A percentile compares a stretch with the other conserved stretches of the same genome.
Conservation (phyloP, 2,797 vertebrate species). For the Aphelocoma californica region DNA sequence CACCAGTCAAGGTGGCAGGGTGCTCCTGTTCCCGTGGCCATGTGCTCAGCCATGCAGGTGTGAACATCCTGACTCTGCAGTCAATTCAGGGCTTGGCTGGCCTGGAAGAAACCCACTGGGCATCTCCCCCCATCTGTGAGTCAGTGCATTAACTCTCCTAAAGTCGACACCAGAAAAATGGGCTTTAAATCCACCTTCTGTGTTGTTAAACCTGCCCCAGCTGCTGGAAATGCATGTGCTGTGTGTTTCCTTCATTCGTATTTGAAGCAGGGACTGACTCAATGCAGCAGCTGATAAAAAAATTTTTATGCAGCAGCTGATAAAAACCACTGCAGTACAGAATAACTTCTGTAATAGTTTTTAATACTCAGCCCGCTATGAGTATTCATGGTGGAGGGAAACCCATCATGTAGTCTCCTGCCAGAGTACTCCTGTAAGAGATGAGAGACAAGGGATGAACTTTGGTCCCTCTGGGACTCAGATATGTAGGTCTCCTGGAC, state of each 20-base stretch:
- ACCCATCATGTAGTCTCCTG: not conserved
- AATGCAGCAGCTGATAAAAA: not conserved
- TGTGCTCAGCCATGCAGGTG: fast-evolving
- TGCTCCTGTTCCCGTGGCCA: fast-evolving
- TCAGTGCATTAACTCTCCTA: not conserved
- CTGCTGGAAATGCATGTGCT: not conserved
- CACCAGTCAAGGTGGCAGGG: fast-evolving
- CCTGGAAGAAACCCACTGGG: not conserved
- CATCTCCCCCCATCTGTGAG: not conserved
- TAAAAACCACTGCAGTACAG: not conserved
- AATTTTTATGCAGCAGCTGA: not conserved
- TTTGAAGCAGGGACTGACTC: not conserved
- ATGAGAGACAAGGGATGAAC: not conserved
- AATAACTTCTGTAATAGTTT: not conserved
- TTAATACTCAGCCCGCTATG: not conserved
- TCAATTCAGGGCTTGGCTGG: not conserved
- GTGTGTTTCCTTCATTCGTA: not conserved
- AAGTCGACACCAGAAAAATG: fast-evolving
- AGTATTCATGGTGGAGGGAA: not conserved
- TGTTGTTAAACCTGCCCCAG: not conserved
- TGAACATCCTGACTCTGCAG: not conserved
- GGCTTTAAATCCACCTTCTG: not conserved
- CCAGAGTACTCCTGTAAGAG: not conserved
- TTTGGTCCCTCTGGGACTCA: not conserved
- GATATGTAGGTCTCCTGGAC: not conserved